Base-by-base conservation (phyloP, 1,140 invertebrate genomes). In the Drosophila burlai region DNA sequence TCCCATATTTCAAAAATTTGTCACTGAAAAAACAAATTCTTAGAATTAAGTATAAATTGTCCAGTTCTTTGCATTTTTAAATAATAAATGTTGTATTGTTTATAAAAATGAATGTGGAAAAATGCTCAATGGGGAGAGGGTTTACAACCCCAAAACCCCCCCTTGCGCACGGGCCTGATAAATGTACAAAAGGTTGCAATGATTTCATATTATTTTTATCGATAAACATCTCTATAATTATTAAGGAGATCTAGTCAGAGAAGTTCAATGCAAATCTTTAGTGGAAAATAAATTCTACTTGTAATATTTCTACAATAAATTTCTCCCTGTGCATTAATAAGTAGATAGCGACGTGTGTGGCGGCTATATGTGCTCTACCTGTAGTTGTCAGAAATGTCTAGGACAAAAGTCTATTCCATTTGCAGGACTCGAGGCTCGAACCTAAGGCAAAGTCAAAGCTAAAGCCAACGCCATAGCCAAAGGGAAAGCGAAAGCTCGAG, bases 351-450 rank as follows among this genome's bases (percentile, higher is more conserved):
- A 31, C 31, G 4, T 64, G 18, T 42, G 36, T 21, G 6, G n/a
- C 4, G 6, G n/a, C 4, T 62, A 29, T 29, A 68, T 71, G 62
- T 66, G 66, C 54, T 10, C 21, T 57, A 40, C 36, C 36, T 69
- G 15, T 67, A 67, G 49, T 66, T 68, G 52, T 60, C 54, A 34
- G 67, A 68, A 67, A 54, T 40, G 43, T 72, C 69, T 60, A 73
- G 52, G 69, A 72, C 69, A 72, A 73, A 52, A 73, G 66, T 72
- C 54, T 43, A 21, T 36, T 55, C 40, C 68, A 69, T 42, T 69
- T 40, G 29, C 36, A 36, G 52, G 24, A 29, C 69, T 40, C 24
- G 52, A 54, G 50, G 7, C 50, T 36, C 21, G 40, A 46, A 42
- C 15, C 24, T 55, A 16, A 49, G 52, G 13, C 47, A 36, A 71